These are phyloP conservation scores for Caloenas nicobarica DNA, from an alignment of 2,113 vertebrate genomes.

Conservation along the genomic window DNA sequence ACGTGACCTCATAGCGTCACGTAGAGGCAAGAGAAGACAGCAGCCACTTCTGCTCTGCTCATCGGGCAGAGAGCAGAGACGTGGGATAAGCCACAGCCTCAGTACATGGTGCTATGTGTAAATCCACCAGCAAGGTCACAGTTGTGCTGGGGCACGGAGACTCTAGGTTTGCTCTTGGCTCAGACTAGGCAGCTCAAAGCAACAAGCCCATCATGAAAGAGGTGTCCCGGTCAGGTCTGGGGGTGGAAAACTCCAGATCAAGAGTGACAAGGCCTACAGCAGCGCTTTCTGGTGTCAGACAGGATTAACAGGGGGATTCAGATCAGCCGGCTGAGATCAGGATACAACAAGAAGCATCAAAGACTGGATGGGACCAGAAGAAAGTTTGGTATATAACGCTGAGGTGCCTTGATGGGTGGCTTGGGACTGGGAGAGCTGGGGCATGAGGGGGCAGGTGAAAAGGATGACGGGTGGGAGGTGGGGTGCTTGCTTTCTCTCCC, in stretches of 20 bases:
- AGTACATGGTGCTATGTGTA: accelerated
- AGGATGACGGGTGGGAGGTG: not conserved
- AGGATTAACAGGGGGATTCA: not conserved
- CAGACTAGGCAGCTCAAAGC: not conserved
- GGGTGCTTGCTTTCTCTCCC: not conserved
- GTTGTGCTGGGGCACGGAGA: accelerated
- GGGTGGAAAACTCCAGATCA: not conserved
- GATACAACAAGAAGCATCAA: not conserved
- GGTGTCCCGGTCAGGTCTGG: not conserved
- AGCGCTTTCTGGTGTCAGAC: not conserved
- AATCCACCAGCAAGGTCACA: not conserved
- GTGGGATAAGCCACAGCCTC: accelerated
- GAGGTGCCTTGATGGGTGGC: not conserved
- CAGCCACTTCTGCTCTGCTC: not conserved
- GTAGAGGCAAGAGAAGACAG: not conserved
- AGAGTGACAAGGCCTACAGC: not conserved
- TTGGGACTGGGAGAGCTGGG: not conserved
- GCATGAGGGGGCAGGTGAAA: not conserved
- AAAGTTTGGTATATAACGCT: not conserved
- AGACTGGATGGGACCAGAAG: not conserved
- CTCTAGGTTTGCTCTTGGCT: not conserved
- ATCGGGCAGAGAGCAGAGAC: not conserved
- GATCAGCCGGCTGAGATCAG: not conserved
- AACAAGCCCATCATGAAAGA: not conserved
- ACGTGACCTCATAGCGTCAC: not conserved